A percentile compares a stretch with the other conserved stretches of the same genome.
phyloP scores from a whole-genome alignment of 1,140 invertebrate genomes.

The Papilio polytes region DNA sequence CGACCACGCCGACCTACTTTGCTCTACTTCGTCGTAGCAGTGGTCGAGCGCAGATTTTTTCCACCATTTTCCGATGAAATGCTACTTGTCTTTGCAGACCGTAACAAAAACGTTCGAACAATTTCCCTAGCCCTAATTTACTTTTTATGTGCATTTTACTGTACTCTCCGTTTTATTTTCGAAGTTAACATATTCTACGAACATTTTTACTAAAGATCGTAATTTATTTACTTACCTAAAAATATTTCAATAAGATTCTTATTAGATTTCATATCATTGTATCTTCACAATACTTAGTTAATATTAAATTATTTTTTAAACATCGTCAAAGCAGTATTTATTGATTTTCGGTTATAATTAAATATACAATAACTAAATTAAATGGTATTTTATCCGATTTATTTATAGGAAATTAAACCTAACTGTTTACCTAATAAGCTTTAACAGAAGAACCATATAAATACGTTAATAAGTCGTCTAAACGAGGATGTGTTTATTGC shows the following conservation, averaged over 20 bases:
- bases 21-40: constrained; percentile 70
- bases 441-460: background rate
- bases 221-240: background rate
- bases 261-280: background rate
- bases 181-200: background rate
- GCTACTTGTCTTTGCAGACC: constrained; percentile 62
- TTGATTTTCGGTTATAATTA: too few relatives aligned
- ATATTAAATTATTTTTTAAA: background rate
- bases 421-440: too few relatives aligned
- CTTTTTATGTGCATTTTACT: background rate
- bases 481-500: background rate
- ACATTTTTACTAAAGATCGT: background rate
- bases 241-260: background rate
- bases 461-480: background rate
- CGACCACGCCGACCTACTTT: constrained; percentile 76
- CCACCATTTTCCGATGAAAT: constrained; percentile 80
- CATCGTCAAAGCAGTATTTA: too few relatives aligned
- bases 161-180: background rate
- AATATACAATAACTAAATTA: too few relatives aligned
- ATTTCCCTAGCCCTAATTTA: constrained; percentile 52
- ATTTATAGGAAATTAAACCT: background rate
- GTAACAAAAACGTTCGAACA: constrained; percentile 58
- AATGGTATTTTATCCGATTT: background rate
- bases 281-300: background rate
- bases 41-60: constrained; percentile 72